Conservation (phyloP, 2,888 invertebrate genomes). For the Stenolophus ochropezus region DNA sequence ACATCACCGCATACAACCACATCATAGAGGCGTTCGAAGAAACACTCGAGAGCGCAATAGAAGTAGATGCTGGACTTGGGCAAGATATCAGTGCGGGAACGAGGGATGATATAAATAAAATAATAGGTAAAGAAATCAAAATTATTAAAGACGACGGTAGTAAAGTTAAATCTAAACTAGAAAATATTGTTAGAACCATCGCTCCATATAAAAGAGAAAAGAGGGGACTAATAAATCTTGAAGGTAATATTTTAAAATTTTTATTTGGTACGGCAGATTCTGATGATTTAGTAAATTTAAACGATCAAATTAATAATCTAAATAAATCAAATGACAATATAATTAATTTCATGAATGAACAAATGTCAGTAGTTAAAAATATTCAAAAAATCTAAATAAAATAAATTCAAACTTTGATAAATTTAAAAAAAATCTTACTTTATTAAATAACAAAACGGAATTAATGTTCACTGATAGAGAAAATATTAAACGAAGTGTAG, state of each 20-base stretch:
- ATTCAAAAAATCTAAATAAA: not conserved
- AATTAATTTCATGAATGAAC: too few relatives aligned
- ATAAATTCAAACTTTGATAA: slow-evolving; percentile 14
- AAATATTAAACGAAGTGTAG: not conserved
- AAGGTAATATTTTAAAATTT: slow-evolving; percentile 33
- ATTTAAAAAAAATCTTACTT: not conserved
- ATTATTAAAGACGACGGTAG: slow-evolving; percentile 26
- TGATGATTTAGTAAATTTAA: slow-evolving; percentile 13
- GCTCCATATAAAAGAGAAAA: slow-evolving; percentile 23
- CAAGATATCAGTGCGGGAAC: not conserved
- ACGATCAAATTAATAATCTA: too few relatives aligned
- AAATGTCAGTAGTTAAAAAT: slow-evolving; percentile 8
- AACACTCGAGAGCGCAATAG: not conserved
- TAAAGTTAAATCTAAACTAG: slow-evolving; percentile 4
- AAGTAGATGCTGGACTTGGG: slow-evolving; percentile 2
- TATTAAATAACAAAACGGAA: not conserved
- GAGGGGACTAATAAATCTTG: slow-evolving; percentile 29
- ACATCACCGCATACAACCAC: not conserved
- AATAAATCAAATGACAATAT: too few relatives aligned
- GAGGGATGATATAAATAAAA: not conserved
- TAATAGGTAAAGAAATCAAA: slow-evolving; percentile 40
- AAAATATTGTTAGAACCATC: slow-evolving; percentile 4
- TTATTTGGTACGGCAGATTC: slow-evolving; percentile 39
- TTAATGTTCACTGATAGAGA: not conserved
- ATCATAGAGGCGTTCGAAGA: not conserved